Evolutionary conservation across 1,140 invertebrate genomes (phyloP), one percentile per base, ranked within the genome.

Genomic region (Pogonognathellus flavescens): DNA sequence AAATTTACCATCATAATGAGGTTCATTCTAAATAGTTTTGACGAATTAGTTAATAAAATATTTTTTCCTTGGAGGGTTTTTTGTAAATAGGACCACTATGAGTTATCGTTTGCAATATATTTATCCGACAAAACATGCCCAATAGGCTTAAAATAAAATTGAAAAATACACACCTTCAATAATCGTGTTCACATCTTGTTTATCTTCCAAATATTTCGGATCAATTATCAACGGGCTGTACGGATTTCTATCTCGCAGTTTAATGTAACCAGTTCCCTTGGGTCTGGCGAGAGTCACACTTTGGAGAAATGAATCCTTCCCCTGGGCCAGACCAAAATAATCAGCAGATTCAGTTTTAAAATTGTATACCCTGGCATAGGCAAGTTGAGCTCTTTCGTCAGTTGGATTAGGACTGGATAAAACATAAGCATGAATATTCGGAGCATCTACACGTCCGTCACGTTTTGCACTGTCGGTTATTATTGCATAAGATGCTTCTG

Each of bases 81-180:
- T n/a, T n/a, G n/a, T n/a, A n/a, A n/a, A n/a, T n/a, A n/a, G n/a
- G n/a, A n/a, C n/a, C n/a, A n/a, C n/a, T n/a, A n/a, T n/a, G n/a
- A n/a, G n/a, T n/a, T n/a, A n/a, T n/a, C n/a, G n/a, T n/a, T n/a
- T n/a, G n/a, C n/a, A n/a, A n/a, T n/a, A n/a, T n/a, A n/a, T n/a
- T n/a, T n/a, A n/a, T n/a, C n/a, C n/a, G n/a, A n/a, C n/a, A n/a
- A n/a, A n/a, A n/a, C n/a, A n/a, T n/a, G n/a, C n/a, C n/a, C n/a
- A n/a, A n/a, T n/a, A n/a, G n/a, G n/a, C n/a, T n/a, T n/a, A n/a
- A n/a, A n/a, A n/a, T n/a, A n/a, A n/a, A n/a, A n/a, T n/a, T n/a
- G n/a, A n/a, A n/a, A n/a, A n/a, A n/a, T n/a, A n/a, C n/a, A 9
- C 14, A 82, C 81, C 81, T 60, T 82, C 81, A 57, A 82, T 22